Percentiles rank a stretch among this genome's conserved stretches.
Evolutionary conservation across 92 coral and sea anemone genomes (phyloP).

Genomic region (Parazoanthus swiftii): DNA sequence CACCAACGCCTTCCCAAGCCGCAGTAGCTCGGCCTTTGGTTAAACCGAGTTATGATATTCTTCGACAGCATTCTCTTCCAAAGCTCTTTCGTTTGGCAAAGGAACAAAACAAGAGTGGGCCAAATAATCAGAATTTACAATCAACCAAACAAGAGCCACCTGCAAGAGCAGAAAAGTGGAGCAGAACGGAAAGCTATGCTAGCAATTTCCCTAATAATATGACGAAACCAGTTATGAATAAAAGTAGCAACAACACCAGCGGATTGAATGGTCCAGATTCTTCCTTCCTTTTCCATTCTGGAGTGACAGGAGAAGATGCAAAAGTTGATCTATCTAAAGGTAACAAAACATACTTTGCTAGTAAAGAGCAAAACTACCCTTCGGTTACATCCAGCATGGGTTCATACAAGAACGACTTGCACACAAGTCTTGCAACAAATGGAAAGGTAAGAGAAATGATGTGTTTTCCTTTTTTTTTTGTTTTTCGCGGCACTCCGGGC

Average conservation of each 20-base stretch:
- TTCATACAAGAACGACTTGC: neutral
- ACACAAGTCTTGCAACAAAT: neutral
- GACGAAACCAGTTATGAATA: neutral
- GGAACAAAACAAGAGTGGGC: neutral
- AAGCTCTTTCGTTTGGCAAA: neutral
- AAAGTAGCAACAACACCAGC: neutral
- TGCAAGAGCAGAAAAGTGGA: neutral
- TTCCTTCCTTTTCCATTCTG: neutral
- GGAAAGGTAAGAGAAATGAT: neutral
- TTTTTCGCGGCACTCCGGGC: no score
- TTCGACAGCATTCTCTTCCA: neutral
- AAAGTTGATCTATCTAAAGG: neutral
- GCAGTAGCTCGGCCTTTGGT: conserved; percentile 36
- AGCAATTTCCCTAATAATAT: no score
- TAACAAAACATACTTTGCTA: neutral
- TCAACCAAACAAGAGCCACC: neutral
- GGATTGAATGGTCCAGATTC: neutral
- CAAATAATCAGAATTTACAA: neutral
- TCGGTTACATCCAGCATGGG: neutral
- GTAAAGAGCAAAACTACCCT: neutral
- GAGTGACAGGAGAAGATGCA: neutral
- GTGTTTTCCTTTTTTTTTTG: no score
- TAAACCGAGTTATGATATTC: conserved; percentile 1
- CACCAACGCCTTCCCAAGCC: conserved; percentile 19
- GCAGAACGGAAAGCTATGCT: neutral